Evolutionary conservation across 2,797 vertebrate genomes (phyloP).

Genomic region (Gymnoscopelus microlampas): DNA sequence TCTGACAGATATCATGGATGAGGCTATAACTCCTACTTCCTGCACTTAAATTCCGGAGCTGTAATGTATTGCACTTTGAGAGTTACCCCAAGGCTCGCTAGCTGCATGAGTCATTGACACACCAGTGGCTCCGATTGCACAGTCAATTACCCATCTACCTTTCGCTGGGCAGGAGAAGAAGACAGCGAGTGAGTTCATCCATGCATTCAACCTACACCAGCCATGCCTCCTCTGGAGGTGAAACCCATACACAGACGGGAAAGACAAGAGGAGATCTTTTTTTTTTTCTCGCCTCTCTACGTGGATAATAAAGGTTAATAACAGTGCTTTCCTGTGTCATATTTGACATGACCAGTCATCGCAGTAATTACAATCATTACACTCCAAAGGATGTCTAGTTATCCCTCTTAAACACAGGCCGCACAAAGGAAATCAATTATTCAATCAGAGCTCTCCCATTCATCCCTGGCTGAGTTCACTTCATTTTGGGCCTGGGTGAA

Average conservation of each 20-base stretch:
- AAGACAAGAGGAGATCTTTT: slow-evolving; percentile 73
- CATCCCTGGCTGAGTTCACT: slow-evolving; percentile 84
- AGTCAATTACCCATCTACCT: slow-evolving; percentile 84
- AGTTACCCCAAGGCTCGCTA: slow-evolving; percentile 74
- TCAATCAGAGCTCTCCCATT: slow-evolving; percentile 86
- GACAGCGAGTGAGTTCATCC: slow-evolving; percentile 78
- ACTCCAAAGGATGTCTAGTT: slow-evolving; percentile 86
- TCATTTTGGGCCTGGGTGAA: slow-evolving; percentile 86
- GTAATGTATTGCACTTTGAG: slow-evolving; percentile 62
- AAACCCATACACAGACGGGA: slow-evolving; percentile 66
- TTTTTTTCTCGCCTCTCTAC: slow-evolving; percentile 53
- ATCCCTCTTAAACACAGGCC: slow-evolving; percentile 87
- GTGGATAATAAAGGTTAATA: slow-evolving; percentile 87
- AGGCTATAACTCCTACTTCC: slow-evolving; percentile 65
- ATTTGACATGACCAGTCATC: slow-evolving; percentile 89
- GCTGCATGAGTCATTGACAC: slow-evolving; percentile 76
- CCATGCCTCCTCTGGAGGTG: slow-evolving; percentile 74
- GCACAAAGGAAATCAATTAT: slow-evolving; percentile 87
- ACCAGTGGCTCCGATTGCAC: slow-evolving; percentile 78
- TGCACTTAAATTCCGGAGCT: slow-evolving; percentile 56
- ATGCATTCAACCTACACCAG: slow-evolving; percentile 76
- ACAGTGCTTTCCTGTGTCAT: slow-evolving; percentile 86
- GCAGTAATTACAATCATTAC: slow-evolving; percentile 88
- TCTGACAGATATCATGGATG: slow-evolving; percentile 70
- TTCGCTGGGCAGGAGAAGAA: slow-evolving; percentile 70